phyloP scores from a whole-genome alignment of 2,113 vertebrate genomes.

The Mobula hypostoma region DNA sequence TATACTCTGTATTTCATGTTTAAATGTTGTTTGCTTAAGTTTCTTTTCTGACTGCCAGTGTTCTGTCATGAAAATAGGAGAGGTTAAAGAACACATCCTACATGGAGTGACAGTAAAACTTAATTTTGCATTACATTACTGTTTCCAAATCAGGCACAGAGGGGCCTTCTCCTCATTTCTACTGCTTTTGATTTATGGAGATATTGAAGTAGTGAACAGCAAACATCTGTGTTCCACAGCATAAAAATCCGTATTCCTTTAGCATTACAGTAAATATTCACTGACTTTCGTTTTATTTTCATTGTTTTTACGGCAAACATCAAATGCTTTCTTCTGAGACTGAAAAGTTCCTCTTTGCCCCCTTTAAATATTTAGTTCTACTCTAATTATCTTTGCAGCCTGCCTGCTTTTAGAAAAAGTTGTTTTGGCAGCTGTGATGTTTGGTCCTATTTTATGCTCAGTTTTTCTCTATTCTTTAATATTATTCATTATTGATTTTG shows the following conservation, averaged over 20 bases:
- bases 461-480: not conserved
- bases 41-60: not conserved
- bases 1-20: not conserved
- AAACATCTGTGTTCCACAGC: conserved; percentile 21
- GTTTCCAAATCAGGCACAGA: conserved; percentile 18
- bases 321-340: not conserved
- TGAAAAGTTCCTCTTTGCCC: conserved; percentile 9
- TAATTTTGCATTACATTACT: conserved; percentile 3
- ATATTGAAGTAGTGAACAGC: not conserved
- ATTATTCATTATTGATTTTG: not conserved
- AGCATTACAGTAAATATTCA: conserved; percentile 1
- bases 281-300: conserved; percentile 17
- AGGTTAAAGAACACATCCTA: conserved; percentile 14
- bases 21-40: not conserved
- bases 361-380: not conserved
- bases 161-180: conserved; percentile 10
- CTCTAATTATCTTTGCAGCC: not conserved
- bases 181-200: conserved; percentile 21
- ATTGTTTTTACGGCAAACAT: not conserved
- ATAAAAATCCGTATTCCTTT: not conserved
- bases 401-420: not conserved
- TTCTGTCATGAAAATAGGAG: conserved; percentile 6
- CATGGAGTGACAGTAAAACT: conserved; percentile 11
- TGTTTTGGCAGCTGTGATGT: not conserved
- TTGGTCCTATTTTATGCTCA: no score